These are phyloP conservation scores for Teleopsis dalmanni DNA, from an alignment of 1,140 invertebrate species.

Conservation along the genomic window DNA sequence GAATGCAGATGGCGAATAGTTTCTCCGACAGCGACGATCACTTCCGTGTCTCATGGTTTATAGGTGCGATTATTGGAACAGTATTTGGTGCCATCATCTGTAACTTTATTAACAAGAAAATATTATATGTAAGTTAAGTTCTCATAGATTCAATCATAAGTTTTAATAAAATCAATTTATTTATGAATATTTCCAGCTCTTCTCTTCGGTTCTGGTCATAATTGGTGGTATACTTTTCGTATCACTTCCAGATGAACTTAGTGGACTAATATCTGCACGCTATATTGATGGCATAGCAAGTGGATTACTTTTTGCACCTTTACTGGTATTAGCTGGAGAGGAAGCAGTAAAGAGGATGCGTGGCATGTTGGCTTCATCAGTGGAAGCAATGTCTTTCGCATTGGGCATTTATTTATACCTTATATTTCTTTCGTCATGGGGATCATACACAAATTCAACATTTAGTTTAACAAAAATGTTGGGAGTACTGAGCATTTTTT, in stretches of 20 bases:
- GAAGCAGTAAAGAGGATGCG: conserved; percentile 20
- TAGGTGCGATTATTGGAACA: conserved; percentile 25
- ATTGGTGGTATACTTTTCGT: conserved; percentile 26
- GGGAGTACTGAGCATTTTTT: conserved; percentile 24
- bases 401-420: conserved; percentile 30
- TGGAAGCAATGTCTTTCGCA: conserved; percentile 26
- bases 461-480: conserved; percentile 27
- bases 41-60: conserved; percentile 22
- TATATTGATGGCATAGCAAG: conserved; percentile 36
- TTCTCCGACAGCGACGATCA: conserved; percentile 15
- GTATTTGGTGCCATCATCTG: conserved; percentile 19
- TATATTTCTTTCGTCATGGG: conserved; percentile 22
- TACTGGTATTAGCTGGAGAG: conserved; percentile 26
- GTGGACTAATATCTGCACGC: conserved; percentile 24
- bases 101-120: conserved; percentile 22
- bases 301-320: conserved; percentile 30
- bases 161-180: neutral
- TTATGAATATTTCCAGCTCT: conserved; percentile 12
- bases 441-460: conserved; percentile 14
- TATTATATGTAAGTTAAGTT: conserved; percentile 26
- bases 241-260: conserved; percentile 14
- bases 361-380: conserved; percentile 18
- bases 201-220: conserved; percentile 24
- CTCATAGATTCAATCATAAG: neutral
- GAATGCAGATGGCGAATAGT: conserved; percentile 37